Conservation (phyloP, 2,888 invertebrate genomes). For the Gymnocheta viridis region DNA sequence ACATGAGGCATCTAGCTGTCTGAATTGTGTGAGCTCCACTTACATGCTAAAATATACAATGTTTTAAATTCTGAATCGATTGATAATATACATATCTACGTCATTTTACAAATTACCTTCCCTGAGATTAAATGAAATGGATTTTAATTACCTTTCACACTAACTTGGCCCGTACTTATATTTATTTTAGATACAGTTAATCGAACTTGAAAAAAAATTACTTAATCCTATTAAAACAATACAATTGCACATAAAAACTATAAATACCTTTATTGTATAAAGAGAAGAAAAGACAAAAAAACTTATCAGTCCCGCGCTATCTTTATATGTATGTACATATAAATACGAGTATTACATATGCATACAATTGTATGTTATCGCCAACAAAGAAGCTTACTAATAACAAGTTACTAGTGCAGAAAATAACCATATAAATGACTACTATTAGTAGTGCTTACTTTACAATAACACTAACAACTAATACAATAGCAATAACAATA, state of each 20-base stretch:
- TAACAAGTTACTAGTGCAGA: constrained; percentile 70
- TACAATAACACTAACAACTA: constrained; percentile 32
- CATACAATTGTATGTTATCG: constrained; percentile 20
- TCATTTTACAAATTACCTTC: too few species aligned
- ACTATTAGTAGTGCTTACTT: constrained; percentile 77
- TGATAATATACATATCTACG: too few species aligned
- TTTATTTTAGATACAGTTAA: not conserved
- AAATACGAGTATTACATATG: not conserved
- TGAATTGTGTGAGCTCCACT: too few species aligned
- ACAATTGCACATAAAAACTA: constrained; percentile 50
- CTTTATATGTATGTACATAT: constrained; percentile 42
- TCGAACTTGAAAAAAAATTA: constrained; percentile 20
- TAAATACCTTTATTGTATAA: constrained; percentile 53
- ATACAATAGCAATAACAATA: constrained; percentile 43
- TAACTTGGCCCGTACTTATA: not conserved
- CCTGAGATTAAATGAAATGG: not conserved
- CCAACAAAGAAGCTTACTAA: constrained; percentile 37
- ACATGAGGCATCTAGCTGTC: too few species aligned
- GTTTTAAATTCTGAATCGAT: too few species aligned
- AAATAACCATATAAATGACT: constrained; percentile 79
- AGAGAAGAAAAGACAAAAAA: constrained; percentile 2
- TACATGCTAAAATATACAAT: too few species aligned
- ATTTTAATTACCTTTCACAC: not conserved
- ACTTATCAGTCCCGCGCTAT: constrained; percentile 76
- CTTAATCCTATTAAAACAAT: constrained; percentile 42